Conservation (phyloP, 2,113 vertebrate species). For the Perccottus glenii region DNA sequence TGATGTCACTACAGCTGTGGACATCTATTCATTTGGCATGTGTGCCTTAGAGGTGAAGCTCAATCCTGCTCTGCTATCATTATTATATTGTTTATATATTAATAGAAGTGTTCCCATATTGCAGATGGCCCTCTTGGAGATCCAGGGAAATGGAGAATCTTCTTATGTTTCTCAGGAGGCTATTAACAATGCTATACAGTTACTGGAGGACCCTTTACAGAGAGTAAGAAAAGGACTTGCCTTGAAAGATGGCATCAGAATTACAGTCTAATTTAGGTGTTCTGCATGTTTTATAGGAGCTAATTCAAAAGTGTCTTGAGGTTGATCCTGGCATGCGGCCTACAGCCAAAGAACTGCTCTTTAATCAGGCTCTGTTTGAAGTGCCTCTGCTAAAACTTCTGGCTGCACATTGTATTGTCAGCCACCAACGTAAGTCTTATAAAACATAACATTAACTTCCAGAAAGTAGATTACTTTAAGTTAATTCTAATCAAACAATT, state of each 20-base stretch:
- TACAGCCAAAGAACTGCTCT: constrained; percentile 92
- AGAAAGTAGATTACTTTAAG: not conserved
- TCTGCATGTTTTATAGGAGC: constrained; percentile 79
- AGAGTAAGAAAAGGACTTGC: constrained; percentile 81
- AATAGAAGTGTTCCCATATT: constrained; percentile 17
- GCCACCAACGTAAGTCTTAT: constrained; percentile 90
- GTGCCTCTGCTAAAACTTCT: constrained; percentile 93
- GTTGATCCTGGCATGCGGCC: constrained; percentile 86
- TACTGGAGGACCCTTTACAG: constrained; percentile 93
- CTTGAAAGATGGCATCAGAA: not conserved
- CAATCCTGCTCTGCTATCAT: too few relatives aligned
- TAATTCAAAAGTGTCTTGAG: constrained; percentile 95
- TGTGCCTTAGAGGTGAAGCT: constrained; percentile 94
- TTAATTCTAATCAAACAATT: not conserved
- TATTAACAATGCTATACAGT: constrained; percentile 93
- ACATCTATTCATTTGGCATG: constrained; percentile 99
- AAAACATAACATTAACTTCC: not conserved
- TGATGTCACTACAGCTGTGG: constrained; percentile 94
- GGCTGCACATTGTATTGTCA: constrained; percentile 93
- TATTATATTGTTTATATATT: not conserved
- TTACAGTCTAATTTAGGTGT: not conserved
- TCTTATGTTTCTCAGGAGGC: constrained; percentile 94
- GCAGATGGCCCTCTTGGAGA: constrained; percentile 97
- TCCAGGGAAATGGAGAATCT: constrained; percentile 96
- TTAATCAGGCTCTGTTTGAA: constrained; percentile 94